Evolutionary conservation across 1,140 invertebrate genomes (phyloP), one percentile per base, ranked within the genome.

Genomic region (Leptoteleia sp.): DNA sequence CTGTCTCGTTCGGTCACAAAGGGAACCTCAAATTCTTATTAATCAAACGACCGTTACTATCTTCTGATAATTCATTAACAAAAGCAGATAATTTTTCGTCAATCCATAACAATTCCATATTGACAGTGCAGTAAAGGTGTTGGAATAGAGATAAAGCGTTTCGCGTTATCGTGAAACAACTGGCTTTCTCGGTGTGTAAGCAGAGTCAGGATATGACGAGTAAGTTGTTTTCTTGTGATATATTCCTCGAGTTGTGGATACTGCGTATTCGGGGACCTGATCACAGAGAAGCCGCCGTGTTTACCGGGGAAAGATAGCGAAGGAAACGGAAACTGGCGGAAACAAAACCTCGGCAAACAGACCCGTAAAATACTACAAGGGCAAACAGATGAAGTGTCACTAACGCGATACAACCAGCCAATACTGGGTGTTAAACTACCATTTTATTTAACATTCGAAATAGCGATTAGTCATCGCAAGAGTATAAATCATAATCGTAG

Each of bases 321-420:
- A 86, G 84, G 86, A 89, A 89, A 88, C 87, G 88, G 87, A 89
- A 89, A 89, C 84, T 86, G 84, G 62, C 84, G 85, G 86, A 89
- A 89, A 89, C 86, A 88, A 88, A 87, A 82, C 81, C 78, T 83
- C 76, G 81, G 79, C 84, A 89, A 88, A 88, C 71, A 88, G 71
- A 78, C 78, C 65, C 80, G 76, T 78, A 68, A 80, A 85, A 84
- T 84, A 83, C 83, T 82, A 83, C 82, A 70, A 82, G 79, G 70
- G 82, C 78, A 88, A 89, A 89, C 64, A 82, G 35, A 48, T 37
- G 22, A 68, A 71, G 68, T 75, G 37, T 82, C 70, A 75, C 80
- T 84, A 83, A 85, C 80, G 79, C 54, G 43, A 76, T 59, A 59
- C 25, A 54, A 52, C 29, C 61, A 45, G 54, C 45, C 54, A 67